Conservation (phyloP, 2,888 invertebrate genomes). For the Caenorhabditis japonica region DNA sequence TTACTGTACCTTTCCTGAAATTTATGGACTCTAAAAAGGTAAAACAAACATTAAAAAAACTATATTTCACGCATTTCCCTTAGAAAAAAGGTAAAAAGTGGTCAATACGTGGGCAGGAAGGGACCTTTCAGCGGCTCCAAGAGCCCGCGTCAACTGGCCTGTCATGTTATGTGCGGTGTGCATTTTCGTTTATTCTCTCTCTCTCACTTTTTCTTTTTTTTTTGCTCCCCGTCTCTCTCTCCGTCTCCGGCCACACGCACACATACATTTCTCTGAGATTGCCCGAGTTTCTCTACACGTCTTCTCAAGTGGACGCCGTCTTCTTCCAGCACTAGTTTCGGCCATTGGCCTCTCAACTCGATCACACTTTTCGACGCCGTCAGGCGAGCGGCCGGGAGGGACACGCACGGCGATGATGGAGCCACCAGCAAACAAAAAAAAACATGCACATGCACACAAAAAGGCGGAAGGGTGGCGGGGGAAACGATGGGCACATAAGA, state of each 20-base stretch:
- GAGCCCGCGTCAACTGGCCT: slow-evolving; percentile 38
- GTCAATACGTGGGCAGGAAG: too few relatives aligned
- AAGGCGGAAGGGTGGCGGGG: slow-evolving; percentile 7
- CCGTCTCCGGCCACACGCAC: slow-evolving; percentile 22
- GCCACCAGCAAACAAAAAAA: too few relatives aligned
- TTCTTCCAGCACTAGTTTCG: slow-evolving; percentile 49
- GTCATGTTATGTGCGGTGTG: slow-evolving; percentile 52
- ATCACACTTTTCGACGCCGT: slow-evolving; percentile 37
- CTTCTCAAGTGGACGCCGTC: background rate
- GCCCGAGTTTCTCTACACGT: slow-evolving; percentile 30
- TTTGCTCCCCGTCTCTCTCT: slow-evolving; percentile 9
- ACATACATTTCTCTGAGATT: slow-evolving; percentile 19
- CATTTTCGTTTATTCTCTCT: slow-evolving; percentile 52
- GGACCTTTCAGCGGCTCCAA: too few relatives aligned
- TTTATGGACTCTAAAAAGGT: too few relatives aligned
- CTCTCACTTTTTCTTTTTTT: slow-evolving; percentile 39
- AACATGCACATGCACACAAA: slow-evolving; percentile 6
- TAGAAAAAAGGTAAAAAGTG: slow-evolving; percentile 25
- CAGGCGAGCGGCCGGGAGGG: too few relatives aligned
- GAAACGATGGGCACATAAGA: too few relatives aligned
- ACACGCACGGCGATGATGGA: slow-evolving; percentile 44
- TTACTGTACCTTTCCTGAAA: too few relatives aligned
- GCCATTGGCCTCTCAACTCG: slow-evolving; percentile 47
- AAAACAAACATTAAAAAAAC: too few relatives aligned
- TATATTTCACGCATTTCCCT: too few relatives aligned